Base-by-base conservation (phyloP, 2,888 invertebrate genomes). In the Erannis defoliaria region DNA sequence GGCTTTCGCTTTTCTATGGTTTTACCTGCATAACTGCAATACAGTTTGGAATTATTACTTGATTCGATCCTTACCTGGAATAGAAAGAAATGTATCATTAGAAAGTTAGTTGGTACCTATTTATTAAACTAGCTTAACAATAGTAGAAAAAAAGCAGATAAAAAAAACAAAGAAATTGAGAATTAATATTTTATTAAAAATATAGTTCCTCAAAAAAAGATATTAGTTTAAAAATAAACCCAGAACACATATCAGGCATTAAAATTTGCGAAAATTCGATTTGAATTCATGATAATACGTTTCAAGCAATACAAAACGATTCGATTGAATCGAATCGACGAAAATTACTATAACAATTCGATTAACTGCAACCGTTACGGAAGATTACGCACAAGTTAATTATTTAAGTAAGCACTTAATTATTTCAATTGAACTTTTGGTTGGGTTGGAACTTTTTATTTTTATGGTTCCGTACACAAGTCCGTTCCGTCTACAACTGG, bases 341-440 rank as follows among this genome's bases (percentile, higher is more conserved):
- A 21, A 45, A 58, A 29, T 21, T 12, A 45, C 49, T 43, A 42
- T 55, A 29, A 37, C n/a, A 10, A 18, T 35, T 29, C 57, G 37
- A 51, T 57, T 51, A 37, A 50, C 19, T 57, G 37, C 29, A 51
- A 56, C 45, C 14, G 46, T 46, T 31, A 51, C 40, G 42, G 23
- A 18, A 40, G 48, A 42, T 56, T 56, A 49, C 40, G 29, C n/a
- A 21, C 10, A 42, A 38, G 35, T 31, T 26, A 35, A 29, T 9
- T 16, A 55, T 50, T 38, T 31, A 59, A 38, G 9, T 31, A 10
- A 31, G 12, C n/a, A n/a, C 8, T 56, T 55, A 37, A 23, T 14
- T 42, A 23, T 26, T 57, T 53, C 21, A 46, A 45, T 38, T 43
- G n/a, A 18, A n/a, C n/a, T 51, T 45, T 51, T 37, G 29, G 19